Conservation (phyloP, 2,888 invertebrate genomes). For the Neoascia interrupta region DNA sequence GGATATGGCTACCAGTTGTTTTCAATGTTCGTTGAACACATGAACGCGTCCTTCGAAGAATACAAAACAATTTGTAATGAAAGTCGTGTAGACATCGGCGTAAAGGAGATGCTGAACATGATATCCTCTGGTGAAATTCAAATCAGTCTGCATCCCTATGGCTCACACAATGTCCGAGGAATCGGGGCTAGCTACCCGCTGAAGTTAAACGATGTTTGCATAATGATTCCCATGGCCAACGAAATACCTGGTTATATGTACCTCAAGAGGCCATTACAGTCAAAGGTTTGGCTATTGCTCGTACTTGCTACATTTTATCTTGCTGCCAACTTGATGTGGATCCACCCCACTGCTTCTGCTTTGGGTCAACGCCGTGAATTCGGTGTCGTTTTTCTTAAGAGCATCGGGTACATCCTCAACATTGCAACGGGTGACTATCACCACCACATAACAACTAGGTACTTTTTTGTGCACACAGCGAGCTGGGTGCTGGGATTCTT, state of each 20-base stretch:
- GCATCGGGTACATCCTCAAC: slow-evolving; percentile 16
- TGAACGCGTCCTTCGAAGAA: slow-evolving; percentile 74
- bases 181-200: slow-evolving; percentile 74
- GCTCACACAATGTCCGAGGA: slow-evolving; percentile 58
- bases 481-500: slow-evolving; percentile 21
- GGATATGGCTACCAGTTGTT: slow-evolving; percentile 70
- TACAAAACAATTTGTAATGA: slow-evolving; percentile 28
- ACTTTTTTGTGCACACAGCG: not conserved
- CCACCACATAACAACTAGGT: slow-evolving; percentile 2
- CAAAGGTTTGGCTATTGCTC: slow-evolving; percentile 72
- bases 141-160: slow-evolving; percentile 73
- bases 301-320: slow-evolving; percentile 71
- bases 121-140: slow-evolving; percentile 72
- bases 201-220: slow-evolving; percentile 74
- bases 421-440: not conserved
- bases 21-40: slow-evolving; percentile 70
- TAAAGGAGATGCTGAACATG: slow-evolving; percentile 3
- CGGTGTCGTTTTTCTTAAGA: slow-evolving; percentile 1
- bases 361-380: not conserved
- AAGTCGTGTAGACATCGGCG: slow-evolving; percentile 12
- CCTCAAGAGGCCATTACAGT: slow-evolving; percentile 70
- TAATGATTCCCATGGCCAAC: slow-evolving; percentile 75
- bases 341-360: not conserved
- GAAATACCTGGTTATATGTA: slow-evolving; percentile 72
- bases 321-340: slow-evolving; percentile 41